A percentile compares a stretch with the other conserved stretches of the same genome.
Conservation (phyloP, 2,888 invertebrate species). For the Eristalis tenax region DNA sequence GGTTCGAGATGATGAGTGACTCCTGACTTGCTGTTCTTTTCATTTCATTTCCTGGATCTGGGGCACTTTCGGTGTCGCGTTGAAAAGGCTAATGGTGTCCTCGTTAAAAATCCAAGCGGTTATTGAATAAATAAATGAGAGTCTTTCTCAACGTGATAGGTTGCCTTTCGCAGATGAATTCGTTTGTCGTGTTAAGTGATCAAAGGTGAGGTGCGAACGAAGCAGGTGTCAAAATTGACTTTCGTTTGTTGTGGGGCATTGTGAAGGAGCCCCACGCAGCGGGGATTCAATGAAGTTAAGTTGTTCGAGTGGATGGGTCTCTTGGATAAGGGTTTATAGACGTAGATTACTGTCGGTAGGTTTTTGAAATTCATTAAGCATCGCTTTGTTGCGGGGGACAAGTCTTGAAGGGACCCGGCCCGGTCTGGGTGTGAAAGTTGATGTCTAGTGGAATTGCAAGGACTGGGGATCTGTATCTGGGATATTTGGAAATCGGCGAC, state of each 20-base stretch:
- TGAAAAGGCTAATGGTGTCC: not conserved
- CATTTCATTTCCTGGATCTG: not conserved
- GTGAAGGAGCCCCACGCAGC: not conserved
- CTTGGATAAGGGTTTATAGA: not conserved
- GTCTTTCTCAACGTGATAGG: not conserved
- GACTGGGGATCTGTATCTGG: no score
- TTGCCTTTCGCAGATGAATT: not conserved
- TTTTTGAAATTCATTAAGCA: no score
- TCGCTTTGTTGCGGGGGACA: no score
- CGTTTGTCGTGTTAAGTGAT: not conserved
- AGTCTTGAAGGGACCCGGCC: no score
- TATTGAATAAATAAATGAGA: constrained; percentile 3
- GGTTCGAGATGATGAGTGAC: not conserved
- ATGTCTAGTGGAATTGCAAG: no score
- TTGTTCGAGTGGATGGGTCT: not conserved
- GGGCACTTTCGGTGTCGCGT: not conserved
- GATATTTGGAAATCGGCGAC: no score
- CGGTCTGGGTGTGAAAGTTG: no score
- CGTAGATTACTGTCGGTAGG: not conserved
- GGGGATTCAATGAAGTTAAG: not conserved
- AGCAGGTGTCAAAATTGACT: not conserved
- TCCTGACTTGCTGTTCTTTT: constrained; percentile 1
- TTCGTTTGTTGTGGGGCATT: not conserved
- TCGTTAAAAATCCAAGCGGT: not conserved
- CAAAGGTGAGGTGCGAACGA: not conserved